Evolutionary conservation across 2,888 invertebrate genomes (phyloP).

Genomic region (Pyralis farinalis): DNA sequence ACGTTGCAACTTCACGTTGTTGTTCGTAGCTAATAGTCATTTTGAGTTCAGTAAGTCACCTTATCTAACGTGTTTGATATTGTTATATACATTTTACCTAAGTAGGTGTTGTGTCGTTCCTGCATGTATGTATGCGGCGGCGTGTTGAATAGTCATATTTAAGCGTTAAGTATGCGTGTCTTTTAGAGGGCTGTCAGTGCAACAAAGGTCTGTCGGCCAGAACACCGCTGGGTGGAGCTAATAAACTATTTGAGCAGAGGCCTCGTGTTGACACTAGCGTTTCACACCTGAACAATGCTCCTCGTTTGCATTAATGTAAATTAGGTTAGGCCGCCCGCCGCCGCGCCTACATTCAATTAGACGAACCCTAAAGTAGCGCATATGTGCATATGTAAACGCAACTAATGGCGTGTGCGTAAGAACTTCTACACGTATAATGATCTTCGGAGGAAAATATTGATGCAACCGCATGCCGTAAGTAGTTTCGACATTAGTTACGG

Average conservation of each 20-base stretch:
- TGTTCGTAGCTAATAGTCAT: background rate
- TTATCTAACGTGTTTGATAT: slow-evolving; percentile 3
- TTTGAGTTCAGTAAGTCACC: background rate
- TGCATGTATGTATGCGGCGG: slow-evolving; percentile 42
- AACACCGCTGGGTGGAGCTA: slow-evolving; percentile 76
- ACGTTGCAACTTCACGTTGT: background rate
- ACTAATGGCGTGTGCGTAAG: slow-evolving; percentile 50
- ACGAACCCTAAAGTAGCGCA: slow-evolving; percentile 69
- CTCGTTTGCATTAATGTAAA: slow-evolving; percentile 82
- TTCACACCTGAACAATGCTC: slow-evolving; percentile 80
- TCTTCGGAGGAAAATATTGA: slow-evolving; percentile 36
- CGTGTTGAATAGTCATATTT: slow-evolving; percentile 62
- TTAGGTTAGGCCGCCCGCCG: slow-evolving; percentile 71
- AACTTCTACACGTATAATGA: slow-evolving; percentile 49
- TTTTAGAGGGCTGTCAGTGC: slow-evolving; percentile 67
- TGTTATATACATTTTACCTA: slow-evolving; percentile 2
- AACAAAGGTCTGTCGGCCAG: slow-evolving; percentile 72
- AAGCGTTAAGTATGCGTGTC: slow-evolving; percentile 70
- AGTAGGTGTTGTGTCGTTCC: slow-evolving; percentile 15
- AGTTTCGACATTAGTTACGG: slow-evolving; percentile 19
- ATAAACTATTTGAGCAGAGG: slow-evolving; percentile 79
- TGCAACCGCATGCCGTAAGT: slow-evolving; percentile 35
- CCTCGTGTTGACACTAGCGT: slow-evolving; percentile 78
- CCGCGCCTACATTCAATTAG: slow-evolving; percentile 78
- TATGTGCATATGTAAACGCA: slow-evolving; percentile 63